Evolutionary conservation across 2,888 invertebrate genomes (phyloP).

Genomic region (Brassicogethes aeneus): DNA sequence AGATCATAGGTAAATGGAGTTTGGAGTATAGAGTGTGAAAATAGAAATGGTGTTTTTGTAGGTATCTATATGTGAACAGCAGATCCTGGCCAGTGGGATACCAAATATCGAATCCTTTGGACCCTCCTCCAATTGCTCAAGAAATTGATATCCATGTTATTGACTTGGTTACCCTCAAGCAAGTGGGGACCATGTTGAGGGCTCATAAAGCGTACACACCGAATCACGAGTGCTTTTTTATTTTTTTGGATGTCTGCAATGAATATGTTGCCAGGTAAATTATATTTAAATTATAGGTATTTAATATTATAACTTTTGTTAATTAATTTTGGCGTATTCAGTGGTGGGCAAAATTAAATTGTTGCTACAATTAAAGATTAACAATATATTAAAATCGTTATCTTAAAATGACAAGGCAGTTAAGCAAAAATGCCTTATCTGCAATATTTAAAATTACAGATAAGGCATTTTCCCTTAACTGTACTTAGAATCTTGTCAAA

Average conservation of each 20-base stretch:
- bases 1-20: slow-evolving; percentile 63
- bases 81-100: slow-evolving; percentile 75
- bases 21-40: too few species aligned
- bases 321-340: too few species aligned
- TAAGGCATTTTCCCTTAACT: too few species aligned
- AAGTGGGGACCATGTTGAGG: slow-evolving; percentile 68
- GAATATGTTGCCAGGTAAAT: slow-evolving; percentile 78
- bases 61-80: slow-evolving; percentile 74
- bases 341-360: too few species aligned
- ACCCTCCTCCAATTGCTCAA: slow-evolving; percentile 77
- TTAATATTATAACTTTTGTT: too few species aligned
- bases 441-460: too few species aligned
- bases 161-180: slow-evolving; percentile 64
- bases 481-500: too few species aligned
- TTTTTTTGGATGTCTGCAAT: slow-evolving; percentile 73
- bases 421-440: too few species aligned
- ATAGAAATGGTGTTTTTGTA: slow-evolving; percentile 29
- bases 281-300: too few species aligned
- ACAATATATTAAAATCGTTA: too few species aligned
- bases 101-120: slow-evolving; percentile 62
- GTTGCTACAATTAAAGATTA: too few species aligned
- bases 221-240: slow-evolving; percentile 78
- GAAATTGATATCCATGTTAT: slow-evolving; percentile 84
- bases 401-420: too few species aligned
- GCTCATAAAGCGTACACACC: slow-evolving; percentile 77